Conservation (phyloP, 2,888 invertebrate genomes). For the Epinotia brunnichana region DNA sequence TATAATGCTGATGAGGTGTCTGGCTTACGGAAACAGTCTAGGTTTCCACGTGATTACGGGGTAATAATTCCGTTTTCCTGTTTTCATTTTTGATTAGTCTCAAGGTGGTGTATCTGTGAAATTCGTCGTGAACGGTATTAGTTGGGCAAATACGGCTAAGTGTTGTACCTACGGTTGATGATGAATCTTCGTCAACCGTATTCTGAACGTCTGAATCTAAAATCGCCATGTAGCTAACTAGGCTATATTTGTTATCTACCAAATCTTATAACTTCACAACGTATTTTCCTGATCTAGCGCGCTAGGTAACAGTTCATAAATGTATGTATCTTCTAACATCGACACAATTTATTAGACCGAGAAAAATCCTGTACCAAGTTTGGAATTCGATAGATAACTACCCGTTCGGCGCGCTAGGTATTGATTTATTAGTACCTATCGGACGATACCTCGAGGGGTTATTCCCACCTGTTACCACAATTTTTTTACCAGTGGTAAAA, state of each 20-base stretch:
- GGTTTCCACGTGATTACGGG: constrained; percentile 3
- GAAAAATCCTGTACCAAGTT: not conserved
- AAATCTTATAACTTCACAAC: not conserved
- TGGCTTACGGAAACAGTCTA: constrained; percentile 30
- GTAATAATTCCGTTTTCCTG: not conserved
- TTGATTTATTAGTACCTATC: not conserved
- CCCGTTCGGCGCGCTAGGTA: too few relatives aligned
- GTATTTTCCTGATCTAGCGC: not conserved
- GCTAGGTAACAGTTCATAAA: not conserved
- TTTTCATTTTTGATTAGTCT: not conserved
- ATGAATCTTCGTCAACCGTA: too few relatives aligned
- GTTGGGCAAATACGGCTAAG: too few relatives aligned
- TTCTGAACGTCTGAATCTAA: too few relatives aligned
- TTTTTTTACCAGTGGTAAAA: too few relatives aligned
- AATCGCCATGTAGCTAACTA: too few relatives aligned
- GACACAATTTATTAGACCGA: not conserved
- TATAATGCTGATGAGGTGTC: constrained; percentile 20
- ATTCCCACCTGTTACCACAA: too few relatives aligned
- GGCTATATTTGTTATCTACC: not conserved
- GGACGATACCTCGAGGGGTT: too few relatives aligned
- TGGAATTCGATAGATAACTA: not conserved
- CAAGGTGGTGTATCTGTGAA: not conserved
- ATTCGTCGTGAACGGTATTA: not conserved
- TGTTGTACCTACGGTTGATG: too few relatives aligned
- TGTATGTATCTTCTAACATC: not conserved